Conservation (phyloP, 2,113 vertebrate genomes). For the Malurus elegans region DNA sequence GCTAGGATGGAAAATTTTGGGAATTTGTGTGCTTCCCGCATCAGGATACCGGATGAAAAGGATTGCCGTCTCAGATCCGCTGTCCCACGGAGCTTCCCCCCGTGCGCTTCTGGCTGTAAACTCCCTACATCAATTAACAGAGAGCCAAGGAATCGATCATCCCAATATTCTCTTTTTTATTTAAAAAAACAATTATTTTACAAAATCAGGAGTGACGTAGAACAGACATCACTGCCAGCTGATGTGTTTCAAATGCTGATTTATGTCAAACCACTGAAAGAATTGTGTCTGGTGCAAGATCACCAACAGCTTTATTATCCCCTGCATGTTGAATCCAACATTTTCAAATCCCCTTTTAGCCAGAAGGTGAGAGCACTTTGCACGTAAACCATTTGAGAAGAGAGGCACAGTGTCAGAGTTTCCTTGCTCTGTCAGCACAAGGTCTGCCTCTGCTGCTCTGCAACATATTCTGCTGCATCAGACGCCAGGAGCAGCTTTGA, state of each 20-base stretch:
- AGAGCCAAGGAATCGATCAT: neutral
- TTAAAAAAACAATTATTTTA: neutral
- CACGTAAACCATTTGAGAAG: neutral
- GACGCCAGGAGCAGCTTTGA: neutral
- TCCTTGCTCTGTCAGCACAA: neutral
- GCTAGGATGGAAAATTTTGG: neutral
- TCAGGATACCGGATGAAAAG: no score
- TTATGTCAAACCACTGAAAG: neutral
- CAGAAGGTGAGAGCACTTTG: slow-evolving; percentile 20
- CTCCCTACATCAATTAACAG: neutral
- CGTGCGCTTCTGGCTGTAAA: neutral
- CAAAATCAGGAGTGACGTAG: slow-evolving; percentile 15
- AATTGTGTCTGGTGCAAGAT: neutral
- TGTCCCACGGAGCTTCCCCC: neutral
- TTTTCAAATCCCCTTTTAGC: slow-evolving; percentile 43
- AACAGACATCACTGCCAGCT: slow-evolving; percentile 2
- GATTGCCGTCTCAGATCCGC: no score
- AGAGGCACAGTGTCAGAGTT: neutral
- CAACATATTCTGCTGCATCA: neutral
- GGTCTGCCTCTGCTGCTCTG: neutral
- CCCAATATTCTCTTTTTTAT: neutral
- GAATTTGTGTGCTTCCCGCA: neutral
- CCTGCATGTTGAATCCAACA: slow-evolving; percentile 27
- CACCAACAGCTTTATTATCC: slow-evolving; percentile 45
- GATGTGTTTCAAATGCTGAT: neutral